Conservation (phyloP, 2,113 vertebrate genomes). For the Callochromis pleurospilus region DNA sequence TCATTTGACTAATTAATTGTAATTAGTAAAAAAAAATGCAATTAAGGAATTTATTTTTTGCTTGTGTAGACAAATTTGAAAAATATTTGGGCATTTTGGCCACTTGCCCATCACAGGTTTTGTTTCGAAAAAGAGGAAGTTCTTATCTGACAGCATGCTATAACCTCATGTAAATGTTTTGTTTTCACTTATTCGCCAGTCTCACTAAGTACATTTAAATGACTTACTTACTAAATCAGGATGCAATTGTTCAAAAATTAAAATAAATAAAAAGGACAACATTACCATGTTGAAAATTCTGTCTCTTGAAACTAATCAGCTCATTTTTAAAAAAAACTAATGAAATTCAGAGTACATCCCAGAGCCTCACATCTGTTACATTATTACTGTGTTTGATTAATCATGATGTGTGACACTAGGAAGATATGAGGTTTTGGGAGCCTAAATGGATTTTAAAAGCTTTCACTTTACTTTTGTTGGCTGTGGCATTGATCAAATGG, state of each 20-base stretch:
- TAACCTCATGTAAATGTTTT: background rate
- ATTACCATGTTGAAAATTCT: slow-evolving; percentile 3
- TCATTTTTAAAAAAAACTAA: slow-evolving; percentile 23
- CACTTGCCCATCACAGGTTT: background rate
- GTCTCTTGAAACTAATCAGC: slow-evolving; percentile 6
- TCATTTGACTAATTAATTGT: slow-evolving; percentile 17
- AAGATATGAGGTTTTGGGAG: background rate
- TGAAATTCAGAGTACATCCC: background rate
- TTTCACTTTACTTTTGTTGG: background rate
- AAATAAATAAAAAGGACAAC: background rate
- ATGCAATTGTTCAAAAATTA: background rate
- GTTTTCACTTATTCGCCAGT: background rate
- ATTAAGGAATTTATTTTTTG: background rate
- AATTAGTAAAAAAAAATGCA: background rate
- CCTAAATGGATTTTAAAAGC: background rate
- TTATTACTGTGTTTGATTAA: background rate
- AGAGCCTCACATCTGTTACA: background rate
- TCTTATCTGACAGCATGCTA: background rate
- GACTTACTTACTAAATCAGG: background rate
- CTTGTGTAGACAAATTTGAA: background rate
- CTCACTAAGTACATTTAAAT: background rate
- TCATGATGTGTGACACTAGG: background rate
- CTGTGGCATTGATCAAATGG: background rate
- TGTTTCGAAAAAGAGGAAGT: background rate
- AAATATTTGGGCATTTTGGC: background rate